A percentile compares a stretch with the other conserved stretches of the same genome.
Evolutionary conservation across 2,888 invertebrate genomes (phyloP).

Genomic region (Dynastes grantii): DNA sequence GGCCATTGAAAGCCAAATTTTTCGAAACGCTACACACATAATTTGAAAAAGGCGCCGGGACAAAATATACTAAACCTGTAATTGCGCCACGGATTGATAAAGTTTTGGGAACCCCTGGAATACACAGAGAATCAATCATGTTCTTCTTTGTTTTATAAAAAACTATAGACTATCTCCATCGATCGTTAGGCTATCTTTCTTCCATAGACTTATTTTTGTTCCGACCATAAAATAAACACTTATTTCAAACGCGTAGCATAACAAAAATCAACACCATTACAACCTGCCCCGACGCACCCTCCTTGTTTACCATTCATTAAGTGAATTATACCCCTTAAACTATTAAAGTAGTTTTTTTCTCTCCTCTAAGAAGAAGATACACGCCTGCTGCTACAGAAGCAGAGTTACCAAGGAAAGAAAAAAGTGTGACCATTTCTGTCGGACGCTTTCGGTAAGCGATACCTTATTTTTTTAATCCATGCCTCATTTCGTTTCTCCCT

Average conservation of each 20-base stretch:
- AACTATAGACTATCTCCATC: no score
- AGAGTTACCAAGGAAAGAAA: not conserved
- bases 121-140: no score
- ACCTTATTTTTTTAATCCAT: not conserved
- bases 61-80: no score
- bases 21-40: no score
- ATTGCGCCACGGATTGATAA: no score
- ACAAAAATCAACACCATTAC: constrained; percentile 26
- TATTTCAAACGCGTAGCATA: not conserved
- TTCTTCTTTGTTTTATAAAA: no score
- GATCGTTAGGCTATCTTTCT: no score
- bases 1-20: no score
- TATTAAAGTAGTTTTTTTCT: constrained; percentile 31
- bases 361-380: not conserved
- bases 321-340: constrained; percentile 32
- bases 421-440: not conserved
- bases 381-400: not conserved
- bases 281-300: not conserved
- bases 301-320: constrained; percentile 41
- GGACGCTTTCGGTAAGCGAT: not conserved
- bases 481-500: no score
- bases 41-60: no score
- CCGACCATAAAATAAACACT: no score
- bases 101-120: no score
- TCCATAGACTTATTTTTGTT: not conserved